Evolutionary conservation across 2,888 invertebrate species (phyloP).

Genomic region (Trissoscelio sp.): DNA sequence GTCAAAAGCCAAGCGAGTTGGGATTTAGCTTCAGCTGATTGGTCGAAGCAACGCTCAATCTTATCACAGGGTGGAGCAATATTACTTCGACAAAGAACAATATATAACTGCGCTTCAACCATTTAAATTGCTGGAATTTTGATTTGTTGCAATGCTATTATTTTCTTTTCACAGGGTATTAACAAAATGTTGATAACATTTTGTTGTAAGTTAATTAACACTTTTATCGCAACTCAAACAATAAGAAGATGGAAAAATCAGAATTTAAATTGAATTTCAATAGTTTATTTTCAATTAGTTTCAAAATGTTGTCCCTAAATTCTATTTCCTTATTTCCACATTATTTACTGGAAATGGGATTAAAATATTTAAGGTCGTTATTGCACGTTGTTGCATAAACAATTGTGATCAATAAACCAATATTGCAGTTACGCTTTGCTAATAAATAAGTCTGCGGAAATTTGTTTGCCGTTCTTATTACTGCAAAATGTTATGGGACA

Average conservation of each 20-base stretch:
- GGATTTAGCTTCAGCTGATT: neutral
- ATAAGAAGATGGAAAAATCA: too few relatives aligned
- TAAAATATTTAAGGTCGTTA: neutral
- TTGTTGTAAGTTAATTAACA: too few relatives aligned
- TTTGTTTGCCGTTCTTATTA: constrained; percentile 26
- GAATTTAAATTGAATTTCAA: too few relatives aligned
- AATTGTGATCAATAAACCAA: constrained; percentile 29
- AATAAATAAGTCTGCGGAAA: neutral
- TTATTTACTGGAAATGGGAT: neutral
- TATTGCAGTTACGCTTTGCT: neutral
- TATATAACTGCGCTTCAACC: neutral
- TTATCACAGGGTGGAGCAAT: neutral
- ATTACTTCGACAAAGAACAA: neutral
- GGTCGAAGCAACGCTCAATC: neutral
- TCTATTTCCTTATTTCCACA: neutral
- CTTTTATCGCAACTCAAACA: too few relatives aligned
- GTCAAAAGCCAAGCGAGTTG: constrained; percentile 14
- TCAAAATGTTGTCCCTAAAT: too few relatives aligned
- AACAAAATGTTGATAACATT: too few relatives aligned
- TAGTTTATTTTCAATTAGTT: too few relatives aligned
- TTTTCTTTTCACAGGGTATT: too few relatives aligned
- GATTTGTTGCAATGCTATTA: too few relatives aligned
- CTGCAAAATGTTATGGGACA: neutral
- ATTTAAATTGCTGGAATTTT: too few relatives aligned
- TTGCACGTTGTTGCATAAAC: constrained; percentile 2